Base-by-base conservation (phyloP, 2,888 invertebrate genomes). In the Pocota personata region DNA sequence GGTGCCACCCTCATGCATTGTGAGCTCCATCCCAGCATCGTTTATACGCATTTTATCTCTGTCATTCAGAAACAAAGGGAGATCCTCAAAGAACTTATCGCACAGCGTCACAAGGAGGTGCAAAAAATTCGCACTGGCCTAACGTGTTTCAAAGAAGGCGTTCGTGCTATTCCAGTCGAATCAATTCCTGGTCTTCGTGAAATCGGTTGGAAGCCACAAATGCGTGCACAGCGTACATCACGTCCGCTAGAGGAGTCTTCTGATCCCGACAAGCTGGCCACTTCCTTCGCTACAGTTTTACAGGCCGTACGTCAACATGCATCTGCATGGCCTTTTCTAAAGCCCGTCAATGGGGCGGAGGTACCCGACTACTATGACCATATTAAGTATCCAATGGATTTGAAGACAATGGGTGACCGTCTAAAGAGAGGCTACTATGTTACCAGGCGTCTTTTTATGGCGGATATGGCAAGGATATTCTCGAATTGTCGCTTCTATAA, bases 1-100 rank as follows among this genome's bases (percentile, higher is more conserved):
- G 98, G 97, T 4, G 98, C 98, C 4, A 98, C 98, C 0, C 93
- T 98, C 52, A 99, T 99, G 99, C 98, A 97, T 90, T 99, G 98
- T 92, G 97, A 98, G 90, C 93, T 99, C 2, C 97, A 98, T 92
- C 96, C 98, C 0, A 94, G 95, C 87, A 96, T 98, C 79, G 95
- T 97, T 0, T 98, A 99, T 92, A 98, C 98, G 0, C 96, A 97
- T 90, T 97, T 98, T 91, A 97, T 97, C 0, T 94, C 95, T 5
- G 96, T 98, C 40, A 96, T 98, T 21, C 94, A 97, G 10, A 95
- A 95, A 87, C 98, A 98, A 92, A 97, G 97, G 90, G 97, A 98
- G 94, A 95, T 96, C 88, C 88, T 89, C 2, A 89, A 95, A 89
- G 94, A 94, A 87, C 90, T 96, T 62, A 96, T 98, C 88, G 96